Base-by-base conservation (phyloP, 2,888 invertebrate species). In the Xestoiulus laeticollis region DNA sequence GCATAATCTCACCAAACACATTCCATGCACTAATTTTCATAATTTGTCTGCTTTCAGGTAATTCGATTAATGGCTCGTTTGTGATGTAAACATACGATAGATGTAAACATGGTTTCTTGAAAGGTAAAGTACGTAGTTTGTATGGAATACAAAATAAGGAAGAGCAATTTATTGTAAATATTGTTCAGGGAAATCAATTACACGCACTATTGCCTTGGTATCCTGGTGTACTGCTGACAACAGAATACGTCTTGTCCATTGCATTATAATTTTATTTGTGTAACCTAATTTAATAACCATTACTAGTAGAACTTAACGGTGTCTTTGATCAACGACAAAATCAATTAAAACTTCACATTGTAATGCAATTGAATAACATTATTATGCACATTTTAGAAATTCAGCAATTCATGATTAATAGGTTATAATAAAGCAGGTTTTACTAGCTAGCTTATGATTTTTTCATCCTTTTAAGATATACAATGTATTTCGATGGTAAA, bases 11-110 rank as follows among this genome's bases (percentile, higher is more conserved):
- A 78, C 78, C 30, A 48, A 30, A 30, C 78, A 78, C 78, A 78
- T 78, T 78, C 78, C 78, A 78, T 30, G 30, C 30, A 78, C 78
- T 26, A 22, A 78, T 78, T 78, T 78, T 78, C 78, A 78, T 30
- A 30, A 78, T 78, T 78, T 78, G 14, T 30, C 12, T 30, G 30
- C 30, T 78, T 78, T 78, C 30, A 78, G 78, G 30, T 78, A 78
- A 78, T 78, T 78, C 78, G 78, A 78, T 78, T 78, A 78, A 30
- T 30, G 26, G 30, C 30, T 78, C 16, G 78, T 14, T 78, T 78
- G 78, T 22, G 4, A 10, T 68, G 22, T 68, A 68, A 78, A 78
- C 78, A 26, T 22, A 26, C 22, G 22, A n/a, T 22, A 68, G 68
- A 30, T 78, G 78, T 3, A 30, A 78, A 30, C 26, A 30, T 14